These are phyloP conservation scores for Trichoplusia ni DNA, from an alignment of 1,140 invertebrate species.

Conservation along the genomic window DNA sequence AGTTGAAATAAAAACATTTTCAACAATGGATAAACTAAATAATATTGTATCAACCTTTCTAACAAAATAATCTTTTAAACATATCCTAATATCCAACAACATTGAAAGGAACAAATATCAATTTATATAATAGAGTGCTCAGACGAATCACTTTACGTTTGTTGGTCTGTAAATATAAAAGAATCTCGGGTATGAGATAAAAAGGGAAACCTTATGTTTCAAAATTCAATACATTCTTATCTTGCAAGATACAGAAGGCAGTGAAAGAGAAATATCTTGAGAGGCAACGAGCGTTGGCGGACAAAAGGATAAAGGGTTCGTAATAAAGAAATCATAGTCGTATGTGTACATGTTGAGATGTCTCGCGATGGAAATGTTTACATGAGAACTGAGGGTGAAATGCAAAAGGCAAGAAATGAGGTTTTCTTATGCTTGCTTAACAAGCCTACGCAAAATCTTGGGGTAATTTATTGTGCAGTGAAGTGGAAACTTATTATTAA, in stretches of 20 bases:
- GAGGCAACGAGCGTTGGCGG: constrained; percentile 44
- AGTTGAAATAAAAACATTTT: neutral
- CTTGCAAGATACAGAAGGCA: constrained; percentile 53
- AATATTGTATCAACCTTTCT: constrained; percentile 23
- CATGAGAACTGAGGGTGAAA: constrained; percentile 32
- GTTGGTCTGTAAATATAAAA: constrained; percentile 49
- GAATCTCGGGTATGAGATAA: constrained; percentile 58
- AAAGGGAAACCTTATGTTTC: constrained; percentile 66
- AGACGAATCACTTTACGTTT: constrained; percentile 59
- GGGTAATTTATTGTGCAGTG: neutral
- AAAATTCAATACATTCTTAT: constrained; percentile 75
- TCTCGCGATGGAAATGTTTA: constrained; percentile 23
- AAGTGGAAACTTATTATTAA: no score
- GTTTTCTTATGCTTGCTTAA: neutral
- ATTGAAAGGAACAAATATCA: constrained; percentile 34
- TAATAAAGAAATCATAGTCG: constrained; percentile 74
- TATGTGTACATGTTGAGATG: constrained; percentile 51
- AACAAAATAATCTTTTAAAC: constrained; percentile 21
- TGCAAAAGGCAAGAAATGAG: constrained; percentile 28
- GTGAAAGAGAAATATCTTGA: constrained; percentile 52
- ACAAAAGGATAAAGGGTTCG: constrained; percentile 60
- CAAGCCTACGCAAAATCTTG: constrained; percentile 16
- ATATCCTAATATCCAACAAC: constrained; percentile 26
- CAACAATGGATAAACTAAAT: constrained; percentile 8
- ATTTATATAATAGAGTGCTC: constrained; percentile 34